Evolutionary conservation across 2,797 vertebrate genomes (phyloP), one percentile per base, ranked within the genome.

Genomic region (Pseudomugil gertrudae): DNA sequence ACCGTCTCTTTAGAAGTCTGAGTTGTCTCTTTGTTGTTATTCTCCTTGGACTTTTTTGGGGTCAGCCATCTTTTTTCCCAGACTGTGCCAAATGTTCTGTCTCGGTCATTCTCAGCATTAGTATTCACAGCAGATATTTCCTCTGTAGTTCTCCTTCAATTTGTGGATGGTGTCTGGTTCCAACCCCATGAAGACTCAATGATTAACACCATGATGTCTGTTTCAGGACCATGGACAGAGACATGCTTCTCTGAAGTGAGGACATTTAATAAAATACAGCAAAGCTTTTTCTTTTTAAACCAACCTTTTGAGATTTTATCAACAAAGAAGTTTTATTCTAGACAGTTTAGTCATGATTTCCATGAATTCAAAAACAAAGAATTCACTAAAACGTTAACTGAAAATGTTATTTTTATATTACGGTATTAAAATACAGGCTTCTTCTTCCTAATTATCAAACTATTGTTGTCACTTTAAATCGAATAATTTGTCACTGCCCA

Each of bases 71-170:
- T 4, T 79, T 78, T 81, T 73, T 62, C 57, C 66, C 69, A 75
- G 66, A 69, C 76, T 72, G 51, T 79, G 83, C 81, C 83, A 87
- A 84, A 81, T 63, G 59, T 35, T 80, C 63, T 32, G 74, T 82
- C 81, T 83, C 69, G 84, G 81, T 90, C 72, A 71, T 74, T 70
- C 35, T n/a, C 10, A 29, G 24, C 69, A 86, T 90, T 86, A 86
- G 80, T 76, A 90, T 89, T 87, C 85, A 78, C 62, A 57, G 63
- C 76, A 78, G 74, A 65, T 13, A 36, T 84, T 81, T 62, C 52
- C 66, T 78, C 35, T 52, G 23, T 73, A 53, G 48, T 60, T 81
- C 67, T 79, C 64, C 69, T 68, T 63, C 51, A 26, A 60, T 30
- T 68, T 57, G 66, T 71, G 47, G 24, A 62, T 51, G 48, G 57